These are phyloP conservation scores for Vulpes lagopus DNA, from an alignment of 2,113 vertebrate species.

Conservation along the genomic window DNA sequence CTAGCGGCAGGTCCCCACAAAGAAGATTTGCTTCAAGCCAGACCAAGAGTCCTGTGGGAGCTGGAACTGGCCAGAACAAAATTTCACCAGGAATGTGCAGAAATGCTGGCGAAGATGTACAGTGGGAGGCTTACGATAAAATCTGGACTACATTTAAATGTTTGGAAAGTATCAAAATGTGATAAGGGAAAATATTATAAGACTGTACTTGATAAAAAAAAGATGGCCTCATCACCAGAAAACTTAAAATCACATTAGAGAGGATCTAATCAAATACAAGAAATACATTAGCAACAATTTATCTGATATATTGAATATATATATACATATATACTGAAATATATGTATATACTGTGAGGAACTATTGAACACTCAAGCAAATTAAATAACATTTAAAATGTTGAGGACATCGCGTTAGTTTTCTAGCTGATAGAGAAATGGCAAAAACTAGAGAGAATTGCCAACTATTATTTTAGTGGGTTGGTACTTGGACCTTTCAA, in stretches of 20 bases:
- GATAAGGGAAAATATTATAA: not conserved
- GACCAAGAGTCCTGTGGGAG: not conserved
- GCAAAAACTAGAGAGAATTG: not conserved
- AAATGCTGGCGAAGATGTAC: not conserved
- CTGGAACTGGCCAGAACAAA: not conserved
- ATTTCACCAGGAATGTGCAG: not conserved
- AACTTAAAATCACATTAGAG: not conserved
- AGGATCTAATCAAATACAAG: not conserved
- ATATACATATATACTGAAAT: not conserved
- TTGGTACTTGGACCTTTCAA: not conserved
- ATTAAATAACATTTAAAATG: not conserved
- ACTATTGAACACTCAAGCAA: not conserved
- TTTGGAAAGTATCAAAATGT: not conserved
- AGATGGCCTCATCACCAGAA: constrained; percentile 10
- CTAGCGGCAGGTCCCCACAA: not conserved
- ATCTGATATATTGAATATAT: not conserved
- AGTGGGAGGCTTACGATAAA: not conserved
- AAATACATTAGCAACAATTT: not conserved
- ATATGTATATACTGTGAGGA: not conserved
- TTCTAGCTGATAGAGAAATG: not conserved
- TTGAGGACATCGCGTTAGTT: not conserved
- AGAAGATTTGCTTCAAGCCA: not conserved
- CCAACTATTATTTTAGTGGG: constrained; percentile 15
- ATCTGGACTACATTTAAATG: not conserved
- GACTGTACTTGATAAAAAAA: not conserved